phyloP scores from a whole-genome alignment of 2,797 vertebrate species.

The Falco biarmicus region DNA sequence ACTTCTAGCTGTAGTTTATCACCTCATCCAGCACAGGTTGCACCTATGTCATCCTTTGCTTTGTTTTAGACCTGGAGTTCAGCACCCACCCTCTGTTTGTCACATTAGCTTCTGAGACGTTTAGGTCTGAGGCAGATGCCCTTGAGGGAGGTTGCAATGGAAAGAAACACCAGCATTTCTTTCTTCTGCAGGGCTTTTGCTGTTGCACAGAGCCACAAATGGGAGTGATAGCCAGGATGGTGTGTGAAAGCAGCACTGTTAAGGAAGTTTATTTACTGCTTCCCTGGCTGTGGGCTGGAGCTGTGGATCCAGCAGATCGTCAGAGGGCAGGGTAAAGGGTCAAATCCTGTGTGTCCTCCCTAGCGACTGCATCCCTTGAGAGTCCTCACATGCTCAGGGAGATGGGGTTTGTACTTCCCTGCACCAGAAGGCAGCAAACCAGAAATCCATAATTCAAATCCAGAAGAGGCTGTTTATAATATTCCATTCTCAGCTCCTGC shows the following conservation, averaged over 20 bases:
- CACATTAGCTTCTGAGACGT: neutral
- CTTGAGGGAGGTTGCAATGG: fast-evolving
- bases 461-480: neutral
- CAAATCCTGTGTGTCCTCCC: neutral
- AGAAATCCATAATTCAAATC: neutral
- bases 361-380: neutral
- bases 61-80: neutral
- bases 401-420: neutral
- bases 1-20: neutral
- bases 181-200: neutral
- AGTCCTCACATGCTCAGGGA: neutral
- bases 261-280: neutral
- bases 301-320: neutral
- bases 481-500: neutral
- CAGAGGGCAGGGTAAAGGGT: neutral
- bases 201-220: neutral
- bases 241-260: neutral
- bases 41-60: neutral
- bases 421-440: neutral
- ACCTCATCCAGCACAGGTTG: neutral
- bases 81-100: neutral
- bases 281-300: neutral
- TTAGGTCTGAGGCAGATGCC: neutral
- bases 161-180: neutral
- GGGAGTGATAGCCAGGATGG: neutral